Conservation (phyloP, 2,797 vertebrate species). For the Amazona finschi region DNA sequence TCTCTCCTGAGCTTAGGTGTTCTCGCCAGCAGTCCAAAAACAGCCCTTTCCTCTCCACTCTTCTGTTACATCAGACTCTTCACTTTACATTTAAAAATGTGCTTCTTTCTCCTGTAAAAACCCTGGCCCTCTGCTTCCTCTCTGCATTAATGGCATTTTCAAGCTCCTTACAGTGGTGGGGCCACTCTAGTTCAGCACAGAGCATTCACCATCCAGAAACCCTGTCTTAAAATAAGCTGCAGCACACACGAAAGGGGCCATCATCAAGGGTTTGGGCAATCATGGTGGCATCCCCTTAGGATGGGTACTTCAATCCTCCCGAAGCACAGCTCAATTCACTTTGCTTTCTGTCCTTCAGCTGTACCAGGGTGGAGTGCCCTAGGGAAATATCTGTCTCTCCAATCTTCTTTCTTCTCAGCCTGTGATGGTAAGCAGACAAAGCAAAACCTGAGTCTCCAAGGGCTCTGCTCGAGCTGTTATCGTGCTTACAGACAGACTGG, state of each 20-base stretch:
- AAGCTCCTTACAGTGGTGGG: not conserved
- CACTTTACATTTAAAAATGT: not conserved
- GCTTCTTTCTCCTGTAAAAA: not conserved
- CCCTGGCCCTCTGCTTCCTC: not conserved
- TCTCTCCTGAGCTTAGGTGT: not conserved
- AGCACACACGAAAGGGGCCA: not conserved
- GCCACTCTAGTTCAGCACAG: not conserved
- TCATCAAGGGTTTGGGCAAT: not conserved
- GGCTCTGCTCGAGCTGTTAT: not conserved
- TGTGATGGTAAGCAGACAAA: not conserved
- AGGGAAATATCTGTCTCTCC: not conserved
- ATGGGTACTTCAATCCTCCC: not conserved
- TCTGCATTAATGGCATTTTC: not conserved
- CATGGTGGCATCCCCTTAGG: not conserved
- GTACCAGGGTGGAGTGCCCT: not conserved
- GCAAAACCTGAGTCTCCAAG: not conserved
- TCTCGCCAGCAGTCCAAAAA: not conserved
- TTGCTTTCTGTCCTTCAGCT: not conserved
- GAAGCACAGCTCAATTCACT: not conserved
- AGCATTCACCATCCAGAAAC: not conserved
- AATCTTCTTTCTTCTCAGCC: not conserved
- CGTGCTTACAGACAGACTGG: not conserved
- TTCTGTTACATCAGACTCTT: not conserved
- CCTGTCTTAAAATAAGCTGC: not conserved
- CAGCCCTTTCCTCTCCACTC: not conserved